Percentiles rank a stretch among this genome's conserved stretches.
These are phyloP conservation scores for Psittacula echo DNA, from an alignment of 2,797 vertebrate species.

Conservation along the genomic window DNA sequence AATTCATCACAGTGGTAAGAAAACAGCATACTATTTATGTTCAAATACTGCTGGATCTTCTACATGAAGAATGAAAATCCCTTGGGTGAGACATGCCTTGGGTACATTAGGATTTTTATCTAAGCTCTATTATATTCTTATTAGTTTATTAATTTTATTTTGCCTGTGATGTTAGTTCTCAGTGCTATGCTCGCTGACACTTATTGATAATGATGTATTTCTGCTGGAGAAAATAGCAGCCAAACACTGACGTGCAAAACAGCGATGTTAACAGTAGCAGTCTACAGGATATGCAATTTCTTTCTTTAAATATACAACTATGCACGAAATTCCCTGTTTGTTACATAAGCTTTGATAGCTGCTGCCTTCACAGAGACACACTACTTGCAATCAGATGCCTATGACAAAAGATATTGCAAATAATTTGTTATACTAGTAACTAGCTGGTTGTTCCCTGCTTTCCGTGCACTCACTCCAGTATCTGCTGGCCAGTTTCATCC, in stretches of 20 bases:
- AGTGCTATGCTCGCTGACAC: background rate
- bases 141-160: background rate
- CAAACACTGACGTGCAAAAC: background rate
- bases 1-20: background rate
- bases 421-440: background rate
- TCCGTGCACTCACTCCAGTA: background rate
- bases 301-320: background rate
- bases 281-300: background rate
- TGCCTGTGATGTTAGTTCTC: background rate
- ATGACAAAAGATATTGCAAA: background rate
- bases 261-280: background rate
- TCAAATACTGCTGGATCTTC: background rate
- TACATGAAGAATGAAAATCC: background rate
- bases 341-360: background rate
- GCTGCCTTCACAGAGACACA: background rate
- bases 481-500: background rate
- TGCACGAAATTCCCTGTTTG: background rate
- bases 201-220: background rate
- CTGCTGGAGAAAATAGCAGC: background rate
- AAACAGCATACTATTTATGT: background rate
- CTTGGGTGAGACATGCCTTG: background rate
- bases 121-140: background rate
- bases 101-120: background rate
- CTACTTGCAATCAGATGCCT: background rate
- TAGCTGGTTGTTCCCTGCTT: background rate